Conservation (phyloP, 2,888 invertebrate species). For the Dexiosoma caninum region DNA sequence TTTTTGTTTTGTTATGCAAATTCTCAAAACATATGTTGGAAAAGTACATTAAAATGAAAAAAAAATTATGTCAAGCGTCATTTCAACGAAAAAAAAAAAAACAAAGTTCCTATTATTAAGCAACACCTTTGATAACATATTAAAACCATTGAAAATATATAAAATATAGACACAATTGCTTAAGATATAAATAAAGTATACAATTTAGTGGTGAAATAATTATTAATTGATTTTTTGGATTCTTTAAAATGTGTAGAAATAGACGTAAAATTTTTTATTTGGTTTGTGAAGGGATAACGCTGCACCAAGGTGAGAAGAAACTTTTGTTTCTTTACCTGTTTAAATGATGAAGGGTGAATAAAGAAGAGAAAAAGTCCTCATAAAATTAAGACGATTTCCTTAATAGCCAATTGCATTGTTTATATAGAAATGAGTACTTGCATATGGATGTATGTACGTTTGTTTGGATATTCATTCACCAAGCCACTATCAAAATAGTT, state of each 20-base stretch:
- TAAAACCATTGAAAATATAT: neutral
- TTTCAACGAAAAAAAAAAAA: constrained; percentile 19
- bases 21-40: constrained; percentile 55
- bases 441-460: too few relatives aligned
- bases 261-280: too few relatives aligned
- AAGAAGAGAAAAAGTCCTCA: neutral
- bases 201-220: constrained; percentile 4
- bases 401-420: neutral
- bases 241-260: neutral
- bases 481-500: constrained; percentile 43
- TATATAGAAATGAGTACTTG: neutral
- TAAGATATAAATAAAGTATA: constrained; percentile 2
- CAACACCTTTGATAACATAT: constrained; percentile 45
- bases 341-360: neutral
- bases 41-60: too few relatives aligned
- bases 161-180: neutral
- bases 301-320: constrained; percentile 27
- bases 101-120: constrained; percentile 55
- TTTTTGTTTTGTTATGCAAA: constrained; percentile 46
- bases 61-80: constrained; percentile 61
- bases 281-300: constrained; percentile 11
- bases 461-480: neutral
- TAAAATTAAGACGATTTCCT: neutral
- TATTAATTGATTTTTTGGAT: neutral
- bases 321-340: neutral